Percentiles rank a stretch among this genome's conserved stretches.
Evolutionary conservation across 2,797 vertebrate genomes (phyloP).

Genomic region (Ptychadena robeensis): DNA sequence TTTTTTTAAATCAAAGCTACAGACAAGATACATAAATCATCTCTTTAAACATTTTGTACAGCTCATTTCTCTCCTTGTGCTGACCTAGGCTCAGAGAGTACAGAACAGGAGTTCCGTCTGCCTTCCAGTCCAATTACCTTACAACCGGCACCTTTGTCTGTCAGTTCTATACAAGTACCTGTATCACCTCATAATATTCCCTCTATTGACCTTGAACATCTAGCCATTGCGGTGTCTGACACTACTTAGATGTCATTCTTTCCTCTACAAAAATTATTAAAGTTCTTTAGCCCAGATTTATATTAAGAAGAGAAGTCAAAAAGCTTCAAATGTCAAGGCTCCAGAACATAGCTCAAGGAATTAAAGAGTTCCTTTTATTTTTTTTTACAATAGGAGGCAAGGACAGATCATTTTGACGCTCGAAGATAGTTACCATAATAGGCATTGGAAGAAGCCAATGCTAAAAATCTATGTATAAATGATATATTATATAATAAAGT

Average conservation of each 20-base stretch:
- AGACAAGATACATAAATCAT: neutral
- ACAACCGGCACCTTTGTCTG: conserved; percentile 1
- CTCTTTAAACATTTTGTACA: neutral
- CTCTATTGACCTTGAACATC: conserved; percentile 14
- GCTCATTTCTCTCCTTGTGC: neutral
- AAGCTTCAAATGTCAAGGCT: neutral
- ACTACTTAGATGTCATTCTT: conserved; percentile 22
- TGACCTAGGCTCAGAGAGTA: neutral
- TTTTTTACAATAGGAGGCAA: neutral
- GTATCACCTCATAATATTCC: neutral
- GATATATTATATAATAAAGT: no score
- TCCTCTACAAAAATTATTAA: conserved; percentile 26
- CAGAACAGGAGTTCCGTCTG: neutral
- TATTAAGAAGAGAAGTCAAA: neutral
- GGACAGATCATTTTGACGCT: neutral
- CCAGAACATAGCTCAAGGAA: neutral
- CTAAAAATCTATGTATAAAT: neutral
- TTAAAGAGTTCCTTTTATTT: neutral
- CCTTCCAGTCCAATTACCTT: neutral
- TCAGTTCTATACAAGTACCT: conserved; percentile 5
- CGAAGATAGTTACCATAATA: neutral
- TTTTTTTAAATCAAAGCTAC: conserved; percentile 9
- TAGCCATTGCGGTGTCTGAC: conserved; percentile 1
- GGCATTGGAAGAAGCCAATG: neutral
- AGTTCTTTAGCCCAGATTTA: conserved; percentile 10